These are phyloP conservation scores for Helleia helle DNA, from an alignment of 2,888 invertebrate species.

Conservation along the genomic window DNA sequence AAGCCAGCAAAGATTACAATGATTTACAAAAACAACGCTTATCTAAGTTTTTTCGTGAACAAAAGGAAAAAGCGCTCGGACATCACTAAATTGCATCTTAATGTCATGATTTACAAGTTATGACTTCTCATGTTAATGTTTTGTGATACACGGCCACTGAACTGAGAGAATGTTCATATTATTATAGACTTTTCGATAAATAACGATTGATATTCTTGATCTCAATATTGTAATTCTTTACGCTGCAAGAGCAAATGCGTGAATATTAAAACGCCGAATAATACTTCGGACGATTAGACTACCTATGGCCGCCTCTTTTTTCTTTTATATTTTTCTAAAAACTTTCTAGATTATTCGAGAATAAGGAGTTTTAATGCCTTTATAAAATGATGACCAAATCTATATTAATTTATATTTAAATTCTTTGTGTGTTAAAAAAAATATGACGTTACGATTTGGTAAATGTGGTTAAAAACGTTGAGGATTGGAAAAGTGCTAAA, in stretches of 20 bases:
- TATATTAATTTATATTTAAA: no score
- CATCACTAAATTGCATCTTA: conserved; percentile 51
- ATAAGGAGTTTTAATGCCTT: no score
- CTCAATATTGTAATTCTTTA: background rate
- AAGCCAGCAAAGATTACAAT: conserved; percentile 43
- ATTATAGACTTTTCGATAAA: background rate
- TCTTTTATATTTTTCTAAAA: no score
- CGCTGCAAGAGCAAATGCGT: background rate
- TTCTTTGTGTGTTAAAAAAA: no score
- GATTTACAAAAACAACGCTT: conserved; percentile 51
- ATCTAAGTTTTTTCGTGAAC: conserved; percentile 67
- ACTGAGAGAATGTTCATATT: conserved; percentile 1
- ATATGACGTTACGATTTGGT: no score
- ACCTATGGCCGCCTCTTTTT: no score
- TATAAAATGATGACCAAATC: no score
- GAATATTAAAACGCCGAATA: no score
- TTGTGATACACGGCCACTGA: background rate
- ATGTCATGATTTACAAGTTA: conserved; percentile 41
- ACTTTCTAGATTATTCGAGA: no score
- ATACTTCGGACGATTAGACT: no score
- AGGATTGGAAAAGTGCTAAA: no score
- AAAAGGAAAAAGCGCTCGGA: conserved; percentile 40
- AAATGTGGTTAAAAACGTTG: no score
- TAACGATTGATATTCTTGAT: background rate
- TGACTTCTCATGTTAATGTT: conserved; percentile 12